Base-by-base conservation (phyloP, 2,797 vertebrate species). In the Eulemur albifrons region DNA sequence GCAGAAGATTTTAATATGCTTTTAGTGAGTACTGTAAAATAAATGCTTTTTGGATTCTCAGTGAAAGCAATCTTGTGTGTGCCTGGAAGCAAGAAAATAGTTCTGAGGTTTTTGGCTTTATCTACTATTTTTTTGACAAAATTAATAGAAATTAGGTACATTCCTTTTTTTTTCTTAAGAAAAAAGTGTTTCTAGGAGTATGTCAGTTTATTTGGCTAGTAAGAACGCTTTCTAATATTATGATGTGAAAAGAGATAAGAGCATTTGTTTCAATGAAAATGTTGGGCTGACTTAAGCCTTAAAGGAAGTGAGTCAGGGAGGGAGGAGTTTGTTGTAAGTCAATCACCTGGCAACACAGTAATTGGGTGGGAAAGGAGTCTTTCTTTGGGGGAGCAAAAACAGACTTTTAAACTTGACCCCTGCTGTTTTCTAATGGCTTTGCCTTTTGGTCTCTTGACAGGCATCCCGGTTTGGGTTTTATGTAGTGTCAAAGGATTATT, bases 301-400 rank as follows among this genome's bases (percentile, higher is more conserved):
- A 45, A n/a, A 76, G 76, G 87, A 61, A 83, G 45, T 38, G 59
- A 88, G 59, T 43, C n/a, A 50, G 15, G 43, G 30, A 35, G n/a
- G 52, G 52, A 73, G 81, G 73, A 32, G 69, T 79, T 54, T 72
- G 88, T 52, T 75, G 2, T 32, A 52, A 81, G 67, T 70, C 95
- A 50, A 14, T 92, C 94, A 90, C 90, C 93, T 96, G 94, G 95
- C 93, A 94, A 95, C 92, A 93, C 90, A 97, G 93, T 94, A 88
- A 76, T 59, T 79, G 84, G 73, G 32, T 79, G 80, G 89, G 81
- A 90, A 92, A 50, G 59, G 57, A 50, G 59, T 38, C 43, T 88
- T 82, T 76, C 85, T 96, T 87, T 75, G n/a, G 45, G 45, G 50
- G 50, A 88, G 84, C 88, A 76, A 88, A 90, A 79, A 27, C 69